Evolutionary conservation across 2,797 vertebrate genomes (phyloP).

Genomic region (Acanthis flammea): DNA sequence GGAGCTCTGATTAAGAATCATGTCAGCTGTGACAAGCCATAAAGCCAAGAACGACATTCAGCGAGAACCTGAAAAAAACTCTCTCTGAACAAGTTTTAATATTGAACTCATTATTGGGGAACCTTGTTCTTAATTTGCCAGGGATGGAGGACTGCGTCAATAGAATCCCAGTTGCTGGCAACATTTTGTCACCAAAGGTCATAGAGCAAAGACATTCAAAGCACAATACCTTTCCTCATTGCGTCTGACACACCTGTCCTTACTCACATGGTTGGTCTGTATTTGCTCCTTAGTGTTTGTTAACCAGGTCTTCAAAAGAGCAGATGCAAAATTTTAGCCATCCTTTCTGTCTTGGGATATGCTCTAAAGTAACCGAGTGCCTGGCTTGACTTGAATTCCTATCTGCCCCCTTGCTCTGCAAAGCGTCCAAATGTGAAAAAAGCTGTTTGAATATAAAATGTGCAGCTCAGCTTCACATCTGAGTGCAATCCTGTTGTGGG

Average conservation of each 20-base stretch:
- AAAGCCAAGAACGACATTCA: background rate
- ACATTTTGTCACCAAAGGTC: rapidly evolving
- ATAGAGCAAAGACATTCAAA: background rate
- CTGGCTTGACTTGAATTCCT: background rate
- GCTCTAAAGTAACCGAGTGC: background rate
- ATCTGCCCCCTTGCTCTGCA: background rate
- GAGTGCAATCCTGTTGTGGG: background rate
- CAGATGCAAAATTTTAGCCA: background rate
- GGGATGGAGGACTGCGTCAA: background rate
- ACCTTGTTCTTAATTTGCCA: background rate
- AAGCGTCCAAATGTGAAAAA: background rate
- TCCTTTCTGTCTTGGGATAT: background rate
- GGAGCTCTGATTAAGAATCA: constrained; percentile 17
- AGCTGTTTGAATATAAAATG: background rate
- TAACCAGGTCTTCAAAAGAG: background rate
- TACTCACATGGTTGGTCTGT: background rate
- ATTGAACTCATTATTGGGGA: background rate
- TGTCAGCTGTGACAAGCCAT: constrained; percentile 15
- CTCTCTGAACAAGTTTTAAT: background rate
- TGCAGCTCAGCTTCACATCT: background rate
- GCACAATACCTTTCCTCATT: background rate
- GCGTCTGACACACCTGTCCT: background rate
- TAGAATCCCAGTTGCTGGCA: background rate
- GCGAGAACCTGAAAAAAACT: background rate
- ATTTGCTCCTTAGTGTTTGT: background rate